Percentiles rank a stretch among this genome's conserved stretches.
These are phyloP conservation scores for Hippoglossus hippoglossus DNA, from an alignment of 2,797 vertebrate species.

Conservation along the genomic window DNA sequence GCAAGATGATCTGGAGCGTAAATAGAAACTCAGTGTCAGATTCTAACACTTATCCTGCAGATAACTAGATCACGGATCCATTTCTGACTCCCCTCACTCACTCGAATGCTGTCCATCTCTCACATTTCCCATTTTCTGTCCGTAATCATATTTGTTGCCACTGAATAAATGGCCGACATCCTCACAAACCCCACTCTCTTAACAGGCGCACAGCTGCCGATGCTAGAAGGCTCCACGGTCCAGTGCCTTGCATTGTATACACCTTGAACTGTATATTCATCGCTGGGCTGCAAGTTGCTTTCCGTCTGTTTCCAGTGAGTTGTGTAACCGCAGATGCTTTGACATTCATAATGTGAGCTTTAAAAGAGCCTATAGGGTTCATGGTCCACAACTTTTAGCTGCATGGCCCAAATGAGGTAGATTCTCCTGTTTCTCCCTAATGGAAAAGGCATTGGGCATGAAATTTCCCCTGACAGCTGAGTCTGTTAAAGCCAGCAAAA, in stretches of 20 bases:
- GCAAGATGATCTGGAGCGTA: constrained; percentile 17
- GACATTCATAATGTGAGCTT: constrained; percentile 45
- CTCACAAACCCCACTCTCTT: constrained; percentile 24
- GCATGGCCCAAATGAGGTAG: constrained; percentile 37
- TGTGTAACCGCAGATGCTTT: constrained; percentile 22
- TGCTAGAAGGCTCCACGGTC: not conserved
- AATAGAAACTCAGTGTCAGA: constrained; percentile 34
- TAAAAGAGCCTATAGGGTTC: constrained; percentile 49
- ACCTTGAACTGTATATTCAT: constrained; percentile 15
- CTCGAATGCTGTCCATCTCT: constrained; percentile 43
- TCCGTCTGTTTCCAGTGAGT: constrained; percentile 19
- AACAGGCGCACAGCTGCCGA: constrained; percentile 16
- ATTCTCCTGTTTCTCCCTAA: constrained; percentile 69
- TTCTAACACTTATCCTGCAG: constrained; percentile 48
- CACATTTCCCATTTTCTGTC: constrained; percentile 40
- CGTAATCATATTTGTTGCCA: constrained; percentile 53
- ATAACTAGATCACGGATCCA: constrained; percentile 57
- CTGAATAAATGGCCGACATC: constrained; percentile 50
- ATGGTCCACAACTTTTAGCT: constrained; percentile 46
- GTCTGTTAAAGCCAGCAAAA: constrained; percentile 56
- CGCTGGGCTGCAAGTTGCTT: constrained; percentile 18
- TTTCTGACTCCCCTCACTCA: constrained; percentile 38
- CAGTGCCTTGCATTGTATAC: not conserved
- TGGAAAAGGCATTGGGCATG: constrained; percentile 78
- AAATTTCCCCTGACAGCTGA: constrained; percentile 76